Base-by-base conservation (phyloP, 2,113 vertebrate species). In the Psammodynastes pulverulentus region DNA sequence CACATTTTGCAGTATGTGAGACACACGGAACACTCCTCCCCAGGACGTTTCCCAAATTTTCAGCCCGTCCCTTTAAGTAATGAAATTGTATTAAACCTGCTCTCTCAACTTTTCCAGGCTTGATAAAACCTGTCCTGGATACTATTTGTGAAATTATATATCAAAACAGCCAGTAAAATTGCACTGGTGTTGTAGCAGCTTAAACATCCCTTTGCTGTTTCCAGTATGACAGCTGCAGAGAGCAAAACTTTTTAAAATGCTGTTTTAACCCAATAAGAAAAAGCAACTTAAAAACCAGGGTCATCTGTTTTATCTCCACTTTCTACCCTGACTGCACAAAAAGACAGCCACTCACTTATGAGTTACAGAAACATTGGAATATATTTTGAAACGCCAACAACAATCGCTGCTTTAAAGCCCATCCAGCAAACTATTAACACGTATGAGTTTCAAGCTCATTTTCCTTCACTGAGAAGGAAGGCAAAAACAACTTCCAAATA, bases 311-410 rank as follows among this genome's bases (percentile, higher is more conserved):
- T 45, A 79, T 52, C 26, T 23, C 34, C 87, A 5, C 49, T 39
- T 52, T 56, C 56, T 54, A 62, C 46, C 21, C 39, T 91, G 24
- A 91, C 45, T 84, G 26, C 54, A 94, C 95, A 88, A 96, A 92
- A 96, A 93, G 93, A 96, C 94, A 95, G 95, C 91, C 92, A 95
- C 94, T 79, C 93, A 84, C 94, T 91, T 92, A 26, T 93, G 89
- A 95, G 93, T 95, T 95, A 97, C 95, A 95, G 96, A 96, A 96
- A 92, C 48, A 96, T 95, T 94, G 94, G 97, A 96, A 95, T 96
- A 96, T 97, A 96, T 97, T 97, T 97, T 95, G 95, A 95, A 96
- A 96, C 95, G 89, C 86, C 87, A 97, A 90, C 72, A 96, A 96
- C 92, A 93, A 94, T 94, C 93, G 21, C 84, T 89, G 72, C 54